Base-by-base conservation (phyloP, 2,113 vertebrate genomes). In the Misgurnus mizolepis region DNA sequence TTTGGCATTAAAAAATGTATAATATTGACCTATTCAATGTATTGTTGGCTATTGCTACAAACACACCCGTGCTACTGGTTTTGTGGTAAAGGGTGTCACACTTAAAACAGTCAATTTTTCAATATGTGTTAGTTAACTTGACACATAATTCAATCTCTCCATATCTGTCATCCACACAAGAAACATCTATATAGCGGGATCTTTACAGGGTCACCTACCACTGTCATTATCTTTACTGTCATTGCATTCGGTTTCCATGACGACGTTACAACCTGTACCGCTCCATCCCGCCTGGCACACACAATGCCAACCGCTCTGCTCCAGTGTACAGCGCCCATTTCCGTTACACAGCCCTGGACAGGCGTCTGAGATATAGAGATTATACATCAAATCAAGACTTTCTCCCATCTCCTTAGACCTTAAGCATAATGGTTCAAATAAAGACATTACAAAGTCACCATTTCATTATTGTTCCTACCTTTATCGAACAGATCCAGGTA, bases 221-320 rank as follows among this genome's bases (percentile, higher is more conserved):
- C 95, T 96, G 85, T 99, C 98, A 68, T 99, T 99, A 92, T 99
- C 97, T 87, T 93, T 89, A 91, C 93, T 95, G 91, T 99, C 97
- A 76, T 94, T 95, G 90, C 98, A 99, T 90, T 96, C 92, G 92
- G 97, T 98, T 93, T 99, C 98, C 97, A 99, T 99, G 92, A 98
- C 95, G 85, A 98, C 85, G 17, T 95, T 98, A 89, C 97, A 99
- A 81, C 97, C 97, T 0, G 92, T 90, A 81, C 98, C 97, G 79
- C 96, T 99, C 97, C 97, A 99, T 88, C 98, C 98, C 61, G 96
- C 93, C 88, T 99, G 97, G 90, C 98, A 99, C 77, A 98, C 93
- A 86, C 98, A 99, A 85, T 96, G 96, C 97, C 98, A 99, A 64
- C 97, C 98, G 58, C 96, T 98, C 92, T 99, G 98, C 91, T 98